Base-by-base conservation (phyloP, 2,797 vertebrate species). In the Tiaroga cobitis region DNA sequence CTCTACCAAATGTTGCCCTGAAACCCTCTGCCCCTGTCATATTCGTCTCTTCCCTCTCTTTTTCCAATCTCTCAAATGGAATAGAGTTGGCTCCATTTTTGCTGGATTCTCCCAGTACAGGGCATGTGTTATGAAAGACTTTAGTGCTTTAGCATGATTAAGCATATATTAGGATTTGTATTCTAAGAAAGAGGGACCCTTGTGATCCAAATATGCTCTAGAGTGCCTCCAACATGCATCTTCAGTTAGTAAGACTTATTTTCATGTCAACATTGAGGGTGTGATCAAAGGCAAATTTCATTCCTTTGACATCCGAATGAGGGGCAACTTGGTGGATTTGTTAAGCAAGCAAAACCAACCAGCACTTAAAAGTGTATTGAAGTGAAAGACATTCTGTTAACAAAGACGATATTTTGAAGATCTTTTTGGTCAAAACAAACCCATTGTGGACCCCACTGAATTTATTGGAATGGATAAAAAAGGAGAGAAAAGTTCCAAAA, bases 101-200 rank as follows among this genome's bases (percentile, higher is more conserved):
- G 63, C 37, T 32, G 61, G 51, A 85, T 81, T 49, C 54, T 65
- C 56, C 70, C 65, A 85, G 83, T 61, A 86, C 86, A n/a, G 13
- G 15, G 6, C 51, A n/a, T 75, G 43, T 63, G 70, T 75, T 70
- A 78, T 82, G 56, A 26, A 24, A 61, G 59, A 32, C 37, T 49
- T 63, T 41, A 70, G 46, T 77, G n/a, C 49, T 43, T 11, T 72
- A 24, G 6, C 56, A 26, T 83, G 29, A 85, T 85, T 65, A 87
- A 65, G 15, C 59, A 39, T 77, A 85, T 65, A 24, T 37, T 29
- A 67, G 65, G 43, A 80, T 29, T 74, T 88, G 32, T 61, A 10
- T 63, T 69, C 15, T 29, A 51, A 46, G 24, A 34, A 75, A 68
- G 70, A 79, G 51, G 5, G 39, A 63, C 75, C 13, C 49, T 59